Conservation (phyloP, 2,888 invertebrate genomes). For the Mongoloraphidia duomilia region DNA sequence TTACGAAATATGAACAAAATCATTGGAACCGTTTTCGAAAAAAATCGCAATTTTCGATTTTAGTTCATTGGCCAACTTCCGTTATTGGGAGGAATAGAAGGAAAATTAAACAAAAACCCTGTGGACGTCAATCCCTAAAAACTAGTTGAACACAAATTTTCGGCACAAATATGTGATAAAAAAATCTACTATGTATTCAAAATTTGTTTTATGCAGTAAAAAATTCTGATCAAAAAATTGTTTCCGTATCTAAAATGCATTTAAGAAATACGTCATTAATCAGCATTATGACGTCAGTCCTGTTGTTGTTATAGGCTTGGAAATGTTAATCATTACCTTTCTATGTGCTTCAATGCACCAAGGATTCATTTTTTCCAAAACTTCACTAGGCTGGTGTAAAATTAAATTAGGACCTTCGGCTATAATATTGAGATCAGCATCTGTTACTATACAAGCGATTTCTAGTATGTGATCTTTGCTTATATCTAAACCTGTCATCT, state of each 20-base stretch:
- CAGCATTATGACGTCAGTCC: not conserved
- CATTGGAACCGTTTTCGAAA: too few relatives aligned
- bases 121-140: not conserved
- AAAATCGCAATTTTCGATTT: too few relatives aligned
- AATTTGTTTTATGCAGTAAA: not conserved
- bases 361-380: constrained; percentile 61
- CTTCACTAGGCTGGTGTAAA: constrained; percentile 58
- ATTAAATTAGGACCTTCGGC: constrained; percentile 62
- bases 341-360: constrained; percentile 76
- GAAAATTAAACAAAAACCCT: too few relatives aligned
- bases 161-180: not conserved
- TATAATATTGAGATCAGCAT: constrained; percentile 57
- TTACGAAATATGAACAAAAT: too few relatives aligned
- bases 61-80: too few relatives aligned
- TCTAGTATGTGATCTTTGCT: constrained; percentile 71
- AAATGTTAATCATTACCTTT: constrained; percentile 37
- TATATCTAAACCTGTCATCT: constrained; percentile 83
- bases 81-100: too few relatives aligned
- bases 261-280: not conserved
- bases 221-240: not conserved
- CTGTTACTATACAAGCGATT: constrained; percentile 79
- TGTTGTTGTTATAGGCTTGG: not conserved
- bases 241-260: not conserved
- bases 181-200: not conserved
- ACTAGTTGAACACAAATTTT: not conserved